A percentile compares a stretch with the other conserved stretches of the same genome.
Evolutionary conservation across 2,888 invertebrate species (phyloP).

Genomic region (Hedychridium roseum): DNA sequence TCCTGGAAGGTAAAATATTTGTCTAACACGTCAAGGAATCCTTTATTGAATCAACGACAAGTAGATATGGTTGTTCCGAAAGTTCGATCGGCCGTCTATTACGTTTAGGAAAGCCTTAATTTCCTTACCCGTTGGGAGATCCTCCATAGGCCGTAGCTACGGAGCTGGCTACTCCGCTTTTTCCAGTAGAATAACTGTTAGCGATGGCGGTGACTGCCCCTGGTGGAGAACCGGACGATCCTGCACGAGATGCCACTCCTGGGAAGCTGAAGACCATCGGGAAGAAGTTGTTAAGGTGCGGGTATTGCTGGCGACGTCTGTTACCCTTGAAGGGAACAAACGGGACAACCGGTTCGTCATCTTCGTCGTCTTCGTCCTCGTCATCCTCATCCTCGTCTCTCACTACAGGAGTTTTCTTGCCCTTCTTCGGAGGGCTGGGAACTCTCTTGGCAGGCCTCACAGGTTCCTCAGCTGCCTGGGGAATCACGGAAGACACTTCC

Average conservation of each 20-base stretch:
- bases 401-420: slow-evolving; percentile 42
- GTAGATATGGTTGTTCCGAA: too few relatives aligned
- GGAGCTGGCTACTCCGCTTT: slow-evolving; percentile 76
- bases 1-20: slow-evolving; percentile 32
- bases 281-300: slow-evolving; percentile 69
- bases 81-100: too few relatives aligned
- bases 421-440: too few relatives aligned
- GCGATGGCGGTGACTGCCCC: slow-evolving; percentile 75
- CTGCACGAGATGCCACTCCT: slow-evolving; percentile 63
- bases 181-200: slow-evolving; percentile 77
- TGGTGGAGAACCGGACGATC: slow-evolving; percentile 62
- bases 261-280: slow-evolving; percentile 71
- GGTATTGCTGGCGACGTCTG: slow-evolving; percentile 58
- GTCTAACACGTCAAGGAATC: too few relatives aligned
- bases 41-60: too few relatives aligned
- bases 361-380: slow-evolving; percentile 62
- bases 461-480: too few relatives aligned
- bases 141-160: slow-evolving; percentile 78
- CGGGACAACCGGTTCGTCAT: slow-evolving; percentile 43
- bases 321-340: slow-evolving; percentile 46
- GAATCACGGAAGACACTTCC: too few relatives aligned
- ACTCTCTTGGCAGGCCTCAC: too few relatives aligned
- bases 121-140: slow-evolving; percentile 63
- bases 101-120: not conserved
- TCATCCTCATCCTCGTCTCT: slow-evolving; percentile 65